phyloP scores from a whole-genome alignment of 2,797 vertebrate species.

The Pipistrellus kuhlii region DNA sequence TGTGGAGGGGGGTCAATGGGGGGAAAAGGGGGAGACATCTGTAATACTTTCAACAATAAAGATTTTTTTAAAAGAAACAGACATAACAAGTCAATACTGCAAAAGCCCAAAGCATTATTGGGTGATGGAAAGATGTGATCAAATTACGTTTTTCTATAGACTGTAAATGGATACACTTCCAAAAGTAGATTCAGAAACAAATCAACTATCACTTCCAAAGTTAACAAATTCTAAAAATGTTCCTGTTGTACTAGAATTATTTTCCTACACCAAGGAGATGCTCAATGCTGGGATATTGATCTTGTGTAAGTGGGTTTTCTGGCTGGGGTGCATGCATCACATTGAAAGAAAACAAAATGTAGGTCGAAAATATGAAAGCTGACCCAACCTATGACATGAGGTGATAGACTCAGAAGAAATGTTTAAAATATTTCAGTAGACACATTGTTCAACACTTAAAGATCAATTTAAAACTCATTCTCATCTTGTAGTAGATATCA shows the following conservation, averaged over 20 bases:
- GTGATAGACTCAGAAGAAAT: constrained; percentile 69
- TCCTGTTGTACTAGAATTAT: background rate
- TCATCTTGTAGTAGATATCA: constrained; percentile 64
- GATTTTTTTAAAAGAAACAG: no score
- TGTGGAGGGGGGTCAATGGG: no score
- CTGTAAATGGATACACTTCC: constrained; percentile 16
- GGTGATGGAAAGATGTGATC: background rate
- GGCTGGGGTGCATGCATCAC: background rate
- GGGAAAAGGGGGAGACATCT: no score
- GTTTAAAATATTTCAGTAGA: constrained; percentile 66
- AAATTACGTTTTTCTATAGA: constrained; percentile 50
- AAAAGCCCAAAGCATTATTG: constrained; percentile 18
- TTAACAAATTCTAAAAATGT: constrained; percentile 56
- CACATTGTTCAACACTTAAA: constrained; percentile 69
- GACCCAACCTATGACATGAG: constrained; percentile 66
- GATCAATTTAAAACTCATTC: constrained; percentile 80
- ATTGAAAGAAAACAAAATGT: constrained; percentile 1
- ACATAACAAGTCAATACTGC: background rate
- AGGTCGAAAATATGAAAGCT: constrained; percentile 68
- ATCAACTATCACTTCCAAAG: constrained; percentile 41
- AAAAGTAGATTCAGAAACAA: constrained; percentile 51
- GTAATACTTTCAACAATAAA: no score
- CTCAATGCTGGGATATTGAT: constrained; percentile 31
- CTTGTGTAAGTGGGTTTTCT: constrained; percentile 48
- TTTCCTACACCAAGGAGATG: background rate